Evolutionary conservation across 2,797 vertebrate genomes (phyloP).

Genomic region (Remorina albescens): DNA sequence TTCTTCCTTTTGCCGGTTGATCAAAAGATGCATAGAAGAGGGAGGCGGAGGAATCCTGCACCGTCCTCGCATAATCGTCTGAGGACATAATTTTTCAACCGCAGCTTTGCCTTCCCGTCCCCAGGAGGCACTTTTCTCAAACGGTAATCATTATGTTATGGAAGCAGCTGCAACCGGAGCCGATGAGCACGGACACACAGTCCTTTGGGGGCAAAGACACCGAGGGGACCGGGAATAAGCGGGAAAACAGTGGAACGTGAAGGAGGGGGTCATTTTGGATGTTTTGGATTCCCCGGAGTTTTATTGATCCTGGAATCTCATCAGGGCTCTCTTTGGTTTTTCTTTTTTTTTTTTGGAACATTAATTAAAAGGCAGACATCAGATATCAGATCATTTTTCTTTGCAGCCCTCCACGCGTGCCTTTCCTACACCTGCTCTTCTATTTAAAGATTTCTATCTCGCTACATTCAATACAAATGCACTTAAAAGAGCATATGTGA

Average conservation of each 20-base stretch:
- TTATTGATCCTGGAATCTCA: slow-evolving; percentile 77
- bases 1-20: slow-evolving; percentile 35
- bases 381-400: slow-evolving; percentile 67
- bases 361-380: slow-evolving; percentile 71
- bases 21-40: slow-evolving; percentile 32
- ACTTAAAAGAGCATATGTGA: slow-evolving; percentile 63
- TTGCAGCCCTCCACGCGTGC: slow-evolving; percentile 29
- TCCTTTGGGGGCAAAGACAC: slow-evolving; percentile 38
- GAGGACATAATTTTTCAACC: slow-evolving; percentile 67
- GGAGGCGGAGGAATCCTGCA: slow-evolving; percentile 12
- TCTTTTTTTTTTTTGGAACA: slow-evolving; percentile 58
- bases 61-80: slow-evolving; percentile 58
- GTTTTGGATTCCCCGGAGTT: slow-evolving; percentile 49
- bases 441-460: slow-evolving; percentile 69
- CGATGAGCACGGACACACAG: slow-evolving; percentile 26
- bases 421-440: slow-evolving; percentile 47
- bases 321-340: slow-evolving; percentile 60
- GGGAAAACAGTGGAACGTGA: slow-evolving; percentile 32
- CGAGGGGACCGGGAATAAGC: slow-evolving; percentile 7
- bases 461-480: slow-evolving; percentile 63
- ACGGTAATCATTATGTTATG: slow-evolving; percentile 71
- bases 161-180: slow-evolving; percentile 60
- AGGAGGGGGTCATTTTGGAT: slow-evolving; percentile 50
- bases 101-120: slow-evolving; percentile 45
- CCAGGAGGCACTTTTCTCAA: slow-evolving; percentile 62